phyloP scores from a whole-genome alignment of 1,140 invertebrate genomes.

The Vollenhovia emeryi region DNA sequence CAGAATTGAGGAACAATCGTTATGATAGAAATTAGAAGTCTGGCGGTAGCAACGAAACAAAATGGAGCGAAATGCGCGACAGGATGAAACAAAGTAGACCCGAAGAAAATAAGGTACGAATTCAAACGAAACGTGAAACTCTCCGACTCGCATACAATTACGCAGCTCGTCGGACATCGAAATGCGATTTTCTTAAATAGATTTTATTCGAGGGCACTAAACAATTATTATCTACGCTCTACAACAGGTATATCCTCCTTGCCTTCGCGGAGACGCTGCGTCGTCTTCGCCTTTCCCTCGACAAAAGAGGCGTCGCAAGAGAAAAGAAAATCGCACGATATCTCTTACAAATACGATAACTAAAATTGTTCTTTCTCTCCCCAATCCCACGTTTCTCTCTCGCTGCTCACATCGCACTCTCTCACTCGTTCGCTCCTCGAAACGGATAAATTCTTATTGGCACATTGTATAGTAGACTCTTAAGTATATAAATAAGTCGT shows the following conservation, averaged over 20 bases:
- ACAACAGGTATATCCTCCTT: conserved; percentile 67
- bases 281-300: neutral
- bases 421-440: neutral
- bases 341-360: conserved; percentile 30
- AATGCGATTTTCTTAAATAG: conserved; percentile 69
- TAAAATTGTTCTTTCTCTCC: conserved; percentile 22
- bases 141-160: neutral
- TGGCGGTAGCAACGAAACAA: no score
- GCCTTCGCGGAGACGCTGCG: conserved; percentile 25
- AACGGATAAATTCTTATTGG: conserved; percentile 69
- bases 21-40: neutral
- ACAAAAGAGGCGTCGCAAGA: neutral
- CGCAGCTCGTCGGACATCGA: neutral
- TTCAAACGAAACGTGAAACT: neutral
- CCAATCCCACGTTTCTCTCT: neutral
- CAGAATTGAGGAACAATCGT: neutral
- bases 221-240: conserved; percentile 76
- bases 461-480: conserved; percentile 77
- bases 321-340: conserved; percentile 16
- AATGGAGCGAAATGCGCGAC: neutral
- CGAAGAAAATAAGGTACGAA: neutral
- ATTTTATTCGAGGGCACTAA: conserved; percentile 78
- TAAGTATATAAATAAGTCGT: conserved; percentile 76
- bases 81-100: neutral
- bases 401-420: conserved; percentile 20